These are phyloP conservation scores for Drosophila ogumai DNA, from an alignment of 1,140 invertebrate genomes.

Conservation along the genomic window DNA sequence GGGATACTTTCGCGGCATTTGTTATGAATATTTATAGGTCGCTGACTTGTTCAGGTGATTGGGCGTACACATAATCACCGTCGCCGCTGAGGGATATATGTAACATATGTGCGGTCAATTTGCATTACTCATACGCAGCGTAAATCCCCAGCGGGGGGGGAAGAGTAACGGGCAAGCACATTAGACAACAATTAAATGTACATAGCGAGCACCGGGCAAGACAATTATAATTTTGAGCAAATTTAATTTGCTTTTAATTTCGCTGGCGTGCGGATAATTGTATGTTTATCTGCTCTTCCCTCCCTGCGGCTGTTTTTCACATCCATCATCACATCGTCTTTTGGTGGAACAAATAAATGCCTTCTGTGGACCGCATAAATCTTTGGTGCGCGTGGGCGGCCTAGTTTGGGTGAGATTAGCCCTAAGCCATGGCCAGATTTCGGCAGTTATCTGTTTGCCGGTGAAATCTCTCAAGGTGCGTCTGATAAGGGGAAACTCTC, in stretches of 20 bases:
- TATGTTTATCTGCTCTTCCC: slow-evolving; percentile 13
- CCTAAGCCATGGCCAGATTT: slow-evolving; percentile 39
- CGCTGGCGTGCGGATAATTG: slow-evolving; percentile 67
- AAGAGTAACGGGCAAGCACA: slow-evolving; percentile 15
- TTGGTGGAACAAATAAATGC: not conserved
- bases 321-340: slow-evolving; percentile 22
- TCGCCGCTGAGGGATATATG: slow-evolving; percentile 32
- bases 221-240: slow-evolving; percentile 62
- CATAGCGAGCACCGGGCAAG: slow-evolving; percentile 33
- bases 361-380: slow-evolving; percentile 40
- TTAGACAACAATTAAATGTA: slow-evolving; percentile 72
- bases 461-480: slow-evolving; percentile 39
- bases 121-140: slow-evolving; percentile 61
- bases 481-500: slow-evolving; percentile 32
- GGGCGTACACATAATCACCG: slow-evolving; percentile 7
- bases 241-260: slow-evolving; percentile 62
- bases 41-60: slow-evolving; percentile 45
- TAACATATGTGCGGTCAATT: slow-evolving; percentile 49
- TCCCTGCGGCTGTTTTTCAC: not conserved
- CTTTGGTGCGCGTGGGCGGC: slow-evolving; percentile 41
- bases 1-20: slow-evolving; percentile 37
- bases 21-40: slow-evolving; percentile 58
- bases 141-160: slow-evolving; percentile 12
- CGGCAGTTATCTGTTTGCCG: slow-evolving; percentile 26
- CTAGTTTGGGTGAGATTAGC: slow-evolving; percentile 43